Conservation (phyloP, 2,797 vertebrate species). For the Hippoglossus hippoglossus region DNA sequence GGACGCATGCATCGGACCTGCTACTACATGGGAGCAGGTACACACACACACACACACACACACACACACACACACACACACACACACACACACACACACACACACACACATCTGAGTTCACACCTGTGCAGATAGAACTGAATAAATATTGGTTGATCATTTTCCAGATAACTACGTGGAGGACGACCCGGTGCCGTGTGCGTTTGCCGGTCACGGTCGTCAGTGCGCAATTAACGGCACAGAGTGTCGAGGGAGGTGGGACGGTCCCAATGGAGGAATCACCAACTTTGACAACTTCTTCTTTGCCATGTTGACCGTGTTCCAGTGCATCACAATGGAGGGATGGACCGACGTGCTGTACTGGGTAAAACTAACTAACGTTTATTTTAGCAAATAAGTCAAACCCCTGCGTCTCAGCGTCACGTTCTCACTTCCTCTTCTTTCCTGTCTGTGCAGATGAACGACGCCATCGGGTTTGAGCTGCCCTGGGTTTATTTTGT, state of each 20-base stretch:
- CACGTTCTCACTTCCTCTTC: slow-evolving; percentile 46
- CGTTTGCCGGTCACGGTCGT: slow-evolving; percentile 94
- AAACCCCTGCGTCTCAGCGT: too few relatives aligned
- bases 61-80: slow-evolving; percentile 11
- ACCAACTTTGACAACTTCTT: slow-evolving; percentile 99
- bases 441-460: slow-evolving; percentile 89
- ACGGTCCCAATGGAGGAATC: slow-evolving; percentile 96
- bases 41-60: slow-evolving; percentile 16
- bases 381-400: not conserved
- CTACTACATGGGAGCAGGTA: slow-evolving; percentile 86
- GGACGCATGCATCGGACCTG: slow-evolving; percentile 96
- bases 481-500: slow-evolving; percentile 99
- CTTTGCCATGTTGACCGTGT: slow-evolving; percentile 98
- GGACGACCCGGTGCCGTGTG: slow-evolving; percentile 96
- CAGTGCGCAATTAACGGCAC: slow-evolving; percentile 90
- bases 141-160: not conserved
- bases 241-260: slow-evolving; percentile 92
- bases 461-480: slow-evolving; percentile 98
- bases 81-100: not conserved
- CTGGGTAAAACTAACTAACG: slow-evolving; percentile 56
- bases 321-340: slow-evolving; percentile 99
- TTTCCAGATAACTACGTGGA: slow-evolving; percentile 90
- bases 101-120: too few relatives aligned
- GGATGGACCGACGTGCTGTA: slow-evolving; percentile 97
- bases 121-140: not conserved